A percentile compares a stretch with the other conserved stretches of the same genome.
These are phyloP conservation scores for Pantherophis guttatus DNA, from an alignment of 2,113 vertebrate genomes.

Conservation along the genomic window DNA sequence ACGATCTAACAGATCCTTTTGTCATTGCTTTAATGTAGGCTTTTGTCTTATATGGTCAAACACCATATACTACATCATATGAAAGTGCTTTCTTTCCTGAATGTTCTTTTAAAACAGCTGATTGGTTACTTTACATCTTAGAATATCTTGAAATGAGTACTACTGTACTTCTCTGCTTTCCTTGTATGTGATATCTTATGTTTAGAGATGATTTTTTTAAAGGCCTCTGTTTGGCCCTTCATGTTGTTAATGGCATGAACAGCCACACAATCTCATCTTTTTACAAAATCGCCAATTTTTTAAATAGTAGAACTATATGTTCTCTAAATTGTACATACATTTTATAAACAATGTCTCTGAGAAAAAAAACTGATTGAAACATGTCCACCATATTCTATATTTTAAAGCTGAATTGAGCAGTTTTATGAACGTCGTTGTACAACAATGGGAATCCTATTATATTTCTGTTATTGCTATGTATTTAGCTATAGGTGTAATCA, in stretches of 20 bases:
- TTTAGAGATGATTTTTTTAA: neutral
- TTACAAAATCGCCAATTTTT: neutral
- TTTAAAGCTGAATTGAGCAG: neutral
- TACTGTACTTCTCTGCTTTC: neutral
- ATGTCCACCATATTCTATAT: neutral
- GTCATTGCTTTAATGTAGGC: too few species aligned
- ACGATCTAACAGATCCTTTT: too few species aligned
- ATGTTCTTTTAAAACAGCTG: neutral
- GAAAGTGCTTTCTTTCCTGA: neutral
- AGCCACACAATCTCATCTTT: too few species aligned
- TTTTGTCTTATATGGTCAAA: too few species aligned
- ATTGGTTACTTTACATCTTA: neutral
- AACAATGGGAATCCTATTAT: neutral
- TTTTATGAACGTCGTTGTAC: neutral
- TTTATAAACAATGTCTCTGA: neutral
- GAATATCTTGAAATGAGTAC: neutral
- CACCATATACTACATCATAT: too few species aligned
- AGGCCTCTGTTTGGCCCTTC: neutral
- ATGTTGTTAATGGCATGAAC: neutral
- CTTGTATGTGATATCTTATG: neutral
- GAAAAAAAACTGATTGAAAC: neutral
- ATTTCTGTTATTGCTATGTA: neutral
- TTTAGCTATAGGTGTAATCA: neutral
- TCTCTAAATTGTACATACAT: neutral
- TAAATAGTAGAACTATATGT: neutral